Base-by-base conservation (phyloP, 2,888 invertebrate genomes). In the Drosophila helvetica region DNA sequence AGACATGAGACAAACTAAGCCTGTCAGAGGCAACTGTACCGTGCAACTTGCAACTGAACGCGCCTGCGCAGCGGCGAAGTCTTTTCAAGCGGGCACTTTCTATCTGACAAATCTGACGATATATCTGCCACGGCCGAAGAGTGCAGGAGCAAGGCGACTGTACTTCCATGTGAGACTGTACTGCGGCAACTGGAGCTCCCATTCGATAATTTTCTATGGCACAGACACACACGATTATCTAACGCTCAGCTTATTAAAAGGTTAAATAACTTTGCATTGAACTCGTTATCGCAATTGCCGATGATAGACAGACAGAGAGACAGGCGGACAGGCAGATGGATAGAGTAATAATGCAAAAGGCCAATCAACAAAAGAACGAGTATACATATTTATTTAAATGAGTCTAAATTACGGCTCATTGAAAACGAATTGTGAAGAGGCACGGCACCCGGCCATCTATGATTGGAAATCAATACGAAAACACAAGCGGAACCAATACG, bases 251-350 rank as follows among this genome's bases (percentile, higher is more conserved):
- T 90, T 83, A 90, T 90, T 90, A 89, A 90, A 89, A 90, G 90
- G 90, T 90, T 90, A 90, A 90, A 89, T 88, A 90, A 80, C 88
- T 86, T 90, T 86, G 80, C 91, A 90, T 89, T 90, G 90, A 90
- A 90, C 90, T 84, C 85, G 81, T 71, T 84, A 81, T 87, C 77
- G 69, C 75, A 83, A 85, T 87, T 86, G 86, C 66, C 59, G 58
- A 67, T 38, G 63, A 56, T 58, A n/a, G 38, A 38, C 38, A 38
- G 38, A n/a, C 38, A n/a, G 38, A 15, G 38, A 15, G 38, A 38
- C 38, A 38, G 15, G 5, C 2, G 7, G 38, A 5, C 15, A 38
- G 38, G 38, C 38, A 15, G 38, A 38, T 38, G 38, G 59, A 65
- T 74, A 65, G 43, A 27, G 75, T 68, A 71, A 74, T 85, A 86